A percentile compares a stretch with the other conserved stretches of the same genome.
These are phyloP conservation scores for Stenchaetothrips biformis DNA, from an alignment of 2,888 invertebrate species.

Conservation along the genomic window DNA sequence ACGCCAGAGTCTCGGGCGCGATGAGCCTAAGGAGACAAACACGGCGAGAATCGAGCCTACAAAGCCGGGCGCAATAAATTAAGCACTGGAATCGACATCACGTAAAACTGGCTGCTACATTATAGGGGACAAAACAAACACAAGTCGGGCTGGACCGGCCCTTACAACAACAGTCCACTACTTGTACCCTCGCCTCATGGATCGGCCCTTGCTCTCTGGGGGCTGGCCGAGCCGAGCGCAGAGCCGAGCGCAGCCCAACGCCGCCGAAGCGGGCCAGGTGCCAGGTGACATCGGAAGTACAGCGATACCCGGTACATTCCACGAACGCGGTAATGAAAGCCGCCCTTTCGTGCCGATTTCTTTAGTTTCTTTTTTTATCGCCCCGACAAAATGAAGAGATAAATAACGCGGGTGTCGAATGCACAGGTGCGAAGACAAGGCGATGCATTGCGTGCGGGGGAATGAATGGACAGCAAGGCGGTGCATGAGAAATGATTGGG, in stretches of 20 bases:
- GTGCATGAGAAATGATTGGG: too few relatives aligned
- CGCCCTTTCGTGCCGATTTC: neutral
- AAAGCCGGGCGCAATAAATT: too few relatives aligned
- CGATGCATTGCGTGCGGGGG: neutral
- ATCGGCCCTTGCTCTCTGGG: neutral
- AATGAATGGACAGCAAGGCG: neutral
- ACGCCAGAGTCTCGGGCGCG: too few relatives aligned
- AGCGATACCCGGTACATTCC: neutral
- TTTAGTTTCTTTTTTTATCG: neutral
- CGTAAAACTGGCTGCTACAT: slow-evolving; percentile 24
- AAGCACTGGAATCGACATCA: neutral
- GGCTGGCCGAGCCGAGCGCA: too few relatives aligned
- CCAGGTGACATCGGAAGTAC: neutral
- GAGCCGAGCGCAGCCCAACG: too few relatives aligned
- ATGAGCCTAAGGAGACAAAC: too few relatives aligned
- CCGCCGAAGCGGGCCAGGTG: neutral
- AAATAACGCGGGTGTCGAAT: neutral
- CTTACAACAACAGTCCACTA: neutral
- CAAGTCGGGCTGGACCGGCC: neutral
- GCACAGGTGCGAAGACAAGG: neutral
- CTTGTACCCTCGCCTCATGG: neutral
- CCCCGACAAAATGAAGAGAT: neutral
- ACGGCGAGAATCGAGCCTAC: too few relatives aligned
- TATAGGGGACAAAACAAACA: slow-evolving; percentile 23
- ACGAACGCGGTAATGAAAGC: slow-evolving; percentile 17